Conservation (phyloP, 2,113 vertebrate genomes). For the Rhinoderma darwinii region DNA sequence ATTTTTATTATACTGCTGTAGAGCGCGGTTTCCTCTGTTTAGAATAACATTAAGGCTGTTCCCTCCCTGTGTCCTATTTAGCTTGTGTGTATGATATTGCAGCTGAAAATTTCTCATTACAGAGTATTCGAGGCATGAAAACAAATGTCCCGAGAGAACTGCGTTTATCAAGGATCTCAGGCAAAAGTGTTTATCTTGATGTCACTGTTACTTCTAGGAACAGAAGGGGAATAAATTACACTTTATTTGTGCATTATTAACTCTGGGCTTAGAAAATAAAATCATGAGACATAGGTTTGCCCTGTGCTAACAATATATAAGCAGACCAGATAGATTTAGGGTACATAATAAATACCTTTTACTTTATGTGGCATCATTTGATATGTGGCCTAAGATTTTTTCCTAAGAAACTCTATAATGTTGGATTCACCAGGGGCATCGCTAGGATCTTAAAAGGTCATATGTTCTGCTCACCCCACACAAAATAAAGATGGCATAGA, state of each 20-base stretch:
- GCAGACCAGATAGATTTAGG: neutral
- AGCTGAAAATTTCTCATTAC: conserved; percentile 41
- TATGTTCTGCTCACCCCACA: too few species aligned
- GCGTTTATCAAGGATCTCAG: conserved; percentile 35
- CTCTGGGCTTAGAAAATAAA: neutral
- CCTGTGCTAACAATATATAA: neutral
- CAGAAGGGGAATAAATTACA: neutral
- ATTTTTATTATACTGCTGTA: neutral
- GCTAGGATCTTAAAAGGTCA: too few species aligned
- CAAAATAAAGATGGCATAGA: too few species aligned
- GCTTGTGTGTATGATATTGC: conserved; percentile 19
- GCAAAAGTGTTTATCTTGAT: conserved; percentile 40
- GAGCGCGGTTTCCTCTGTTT: conserved; percentile 1
- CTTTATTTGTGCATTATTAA: conserved; percentile 4
- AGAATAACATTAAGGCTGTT: conserved; percentile 13
- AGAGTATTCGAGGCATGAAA: conserved; percentile 31
- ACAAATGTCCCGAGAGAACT: conserved; percentile 41
- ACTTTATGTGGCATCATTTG: too few species aligned
- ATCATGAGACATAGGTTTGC: neutral
- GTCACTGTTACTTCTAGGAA: conserved; percentile 24
- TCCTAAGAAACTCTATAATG: too few species aligned
- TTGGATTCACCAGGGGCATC: too few species aligned
- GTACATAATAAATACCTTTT: neutral
- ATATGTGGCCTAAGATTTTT: too few species aligned
- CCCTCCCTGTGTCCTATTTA: conserved; percentile 33